These are phyloP conservation scores for Helicoverpa zea DNA, from an alignment of 1,140 invertebrate species.

Conservation along the genomic window DNA sequence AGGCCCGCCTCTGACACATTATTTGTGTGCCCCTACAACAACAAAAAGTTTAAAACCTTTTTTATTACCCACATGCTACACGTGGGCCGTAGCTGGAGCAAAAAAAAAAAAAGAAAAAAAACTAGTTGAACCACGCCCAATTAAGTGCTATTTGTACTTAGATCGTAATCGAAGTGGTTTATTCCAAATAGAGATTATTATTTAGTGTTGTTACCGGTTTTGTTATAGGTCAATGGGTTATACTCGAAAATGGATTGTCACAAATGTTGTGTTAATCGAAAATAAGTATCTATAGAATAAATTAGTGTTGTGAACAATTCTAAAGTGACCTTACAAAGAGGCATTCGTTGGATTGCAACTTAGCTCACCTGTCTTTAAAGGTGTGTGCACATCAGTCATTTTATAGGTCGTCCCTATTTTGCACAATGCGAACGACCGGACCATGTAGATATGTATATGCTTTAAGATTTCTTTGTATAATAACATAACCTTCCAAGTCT, in stretches of 20 bases:
- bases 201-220: conserved; percentile 15
- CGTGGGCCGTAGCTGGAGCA: conserved; percentile 5
- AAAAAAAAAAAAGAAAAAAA: background rate
- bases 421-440: too few species aligned
- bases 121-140: conserved; percentile 16
- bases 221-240: conserved; percentile 1
- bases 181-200: background rate
- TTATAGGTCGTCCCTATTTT: too few species aligned
- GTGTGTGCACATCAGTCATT: too few species aligned
- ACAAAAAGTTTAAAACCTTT: conserved; percentile 39
- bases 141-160: conserved; percentile 9
- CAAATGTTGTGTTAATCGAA: background rate
- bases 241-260: background rate
- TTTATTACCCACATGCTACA: conserved; percentile 28
- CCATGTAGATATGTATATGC: too few species aligned
- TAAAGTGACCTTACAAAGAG: too few species aligned
- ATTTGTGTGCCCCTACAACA: conserved; percentile 11
- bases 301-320: too few species aligned
- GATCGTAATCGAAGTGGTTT: conserved; percentile 16
- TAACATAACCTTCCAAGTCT: too few species aligned
- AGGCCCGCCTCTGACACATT: conserved; percentile 6
- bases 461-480: too few species aligned
- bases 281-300: too few species aligned
- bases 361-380: too few species aligned
- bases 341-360: too few species aligned